These are phyloP conservation scores for Babylonia areolata DNA, from an alignment of 1,140 invertebrate species.

Conservation along the genomic window DNA sequence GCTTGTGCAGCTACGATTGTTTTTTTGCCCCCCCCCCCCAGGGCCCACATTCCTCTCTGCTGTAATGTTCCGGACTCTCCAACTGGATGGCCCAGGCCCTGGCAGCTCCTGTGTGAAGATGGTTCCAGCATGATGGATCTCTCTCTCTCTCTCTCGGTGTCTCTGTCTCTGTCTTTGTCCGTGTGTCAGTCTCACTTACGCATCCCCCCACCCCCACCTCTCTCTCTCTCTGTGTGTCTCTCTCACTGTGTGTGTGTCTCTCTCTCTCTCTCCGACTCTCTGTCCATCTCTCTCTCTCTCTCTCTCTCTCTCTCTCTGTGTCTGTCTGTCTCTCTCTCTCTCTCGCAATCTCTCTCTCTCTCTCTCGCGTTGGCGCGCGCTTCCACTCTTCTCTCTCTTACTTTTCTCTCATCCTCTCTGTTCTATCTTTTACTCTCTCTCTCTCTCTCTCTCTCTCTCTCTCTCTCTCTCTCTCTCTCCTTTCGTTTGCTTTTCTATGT, in stretches of 20 bases:
- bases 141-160: background rate
- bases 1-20: no score
- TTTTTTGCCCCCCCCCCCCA: no score
- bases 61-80: no score
- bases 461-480: background rate
- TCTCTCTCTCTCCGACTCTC: background rate
- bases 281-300: background rate
- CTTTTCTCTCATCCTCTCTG: background rate
- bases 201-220: background rate
- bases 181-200: no score
- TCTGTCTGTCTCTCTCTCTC: background rate
- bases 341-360: background rate
- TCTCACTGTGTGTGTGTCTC: background rate
- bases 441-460: background rate
- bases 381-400: background rate
- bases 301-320: background rate
- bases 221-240: background rate
- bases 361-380: no score
- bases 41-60: no score
- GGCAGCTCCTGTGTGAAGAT: no score
- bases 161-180: background rate
- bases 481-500: background rate
- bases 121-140: background rate
- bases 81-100: no score
- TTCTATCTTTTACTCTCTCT: background rate